These are phyloP conservation scores for Lasius fuliginosus DNA, from an alignment of 2,888 invertebrate genomes.

Conservation along the genomic window DNA sequence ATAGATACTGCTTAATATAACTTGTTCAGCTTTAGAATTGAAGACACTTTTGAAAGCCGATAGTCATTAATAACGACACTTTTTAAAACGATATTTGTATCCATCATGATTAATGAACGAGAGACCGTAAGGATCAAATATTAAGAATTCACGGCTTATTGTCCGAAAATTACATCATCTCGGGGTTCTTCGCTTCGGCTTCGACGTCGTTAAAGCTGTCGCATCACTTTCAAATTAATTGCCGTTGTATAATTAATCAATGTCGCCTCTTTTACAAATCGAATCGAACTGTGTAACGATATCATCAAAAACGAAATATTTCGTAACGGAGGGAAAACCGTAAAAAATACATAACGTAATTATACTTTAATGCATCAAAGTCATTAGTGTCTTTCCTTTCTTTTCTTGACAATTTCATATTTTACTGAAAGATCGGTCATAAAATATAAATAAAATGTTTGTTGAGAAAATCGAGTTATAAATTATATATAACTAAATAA, in stretches of 20 bases:
- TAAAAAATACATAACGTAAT: constrained; percentile 2
- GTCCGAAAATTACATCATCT: constrained; percentile 50
- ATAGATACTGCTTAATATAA: background rate
- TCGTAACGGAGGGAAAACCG: background rate
- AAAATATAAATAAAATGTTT: background rate
- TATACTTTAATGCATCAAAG: background rate
- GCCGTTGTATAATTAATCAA: constrained; percentile 80
- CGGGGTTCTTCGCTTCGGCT: constrained; percentile 55
- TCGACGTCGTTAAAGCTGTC: constrained; percentile 78
- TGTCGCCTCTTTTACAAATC: constrained; percentile 65
- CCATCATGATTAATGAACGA: constrained; percentile 45
- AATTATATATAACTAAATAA: background rate
- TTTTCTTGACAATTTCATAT: background rate
- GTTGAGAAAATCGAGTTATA: background rate
- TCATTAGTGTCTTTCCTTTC: background rate
- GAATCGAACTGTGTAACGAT: constrained; percentile 45
- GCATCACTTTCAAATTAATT: constrained; percentile 78
- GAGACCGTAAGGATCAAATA: constrained; percentile 44
- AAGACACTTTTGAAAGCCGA: background rate
- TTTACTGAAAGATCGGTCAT: background rate
- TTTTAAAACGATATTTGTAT: constrained; percentile 41
- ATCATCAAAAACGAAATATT: constrained; percentile 22
- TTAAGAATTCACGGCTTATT: constrained; percentile 58
- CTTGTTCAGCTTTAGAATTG: constrained; percentile 27
- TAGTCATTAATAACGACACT: constrained; percentile 32